Evolutionary conservation across 2,888 invertebrate species (phyloP).

Genomic region (Drosophila anomalipes): DNA sequence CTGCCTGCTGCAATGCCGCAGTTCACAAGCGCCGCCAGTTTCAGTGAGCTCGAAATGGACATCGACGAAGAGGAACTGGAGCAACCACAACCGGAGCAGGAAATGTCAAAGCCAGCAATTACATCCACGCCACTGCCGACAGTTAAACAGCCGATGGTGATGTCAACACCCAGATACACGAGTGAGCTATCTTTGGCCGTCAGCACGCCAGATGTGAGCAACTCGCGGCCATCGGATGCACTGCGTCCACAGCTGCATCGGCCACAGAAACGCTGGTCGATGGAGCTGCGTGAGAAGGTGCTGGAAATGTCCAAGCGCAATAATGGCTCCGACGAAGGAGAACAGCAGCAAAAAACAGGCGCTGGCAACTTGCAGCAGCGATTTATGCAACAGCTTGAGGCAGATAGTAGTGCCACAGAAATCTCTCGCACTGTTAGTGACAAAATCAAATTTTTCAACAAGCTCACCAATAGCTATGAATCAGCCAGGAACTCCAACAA

Average conservation of each 20-base stretch:
- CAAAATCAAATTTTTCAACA: constrained; percentile 75
- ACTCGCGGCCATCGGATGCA: constrained; percentile 13
- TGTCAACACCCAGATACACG: constrained; percentile 45
- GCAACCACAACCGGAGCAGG: neutral
- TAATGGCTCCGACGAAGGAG: constrained; percentile 48
- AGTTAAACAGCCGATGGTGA: constrained; percentile 14
- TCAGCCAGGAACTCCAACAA: constrained; percentile 13
- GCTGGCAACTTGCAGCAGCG: constrained; percentile 12
- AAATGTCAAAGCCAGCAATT: constrained; percentile 29
- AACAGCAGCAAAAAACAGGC: neutral
- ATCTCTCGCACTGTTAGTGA: constrained; percentile 60
- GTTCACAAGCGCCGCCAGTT: constrained; percentile 29
- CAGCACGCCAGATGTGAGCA: constrained; percentile 22
- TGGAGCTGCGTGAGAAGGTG: constrained; percentile 69
- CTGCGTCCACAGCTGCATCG: constrained; percentile 68
- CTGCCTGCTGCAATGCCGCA: constrained; percentile 48
- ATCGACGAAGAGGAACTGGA: constrained; percentile 60
- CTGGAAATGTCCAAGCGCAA: constrained; percentile 74
- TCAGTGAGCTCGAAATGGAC: constrained; percentile 73
- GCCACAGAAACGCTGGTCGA: constrained; percentile 71
- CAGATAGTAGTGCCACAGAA: constrained; percentile 12
- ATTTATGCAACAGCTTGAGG: constrained; percentile 21
- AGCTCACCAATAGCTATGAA: constrained; percentile 68
- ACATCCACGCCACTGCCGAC: constrained; percentile 63
- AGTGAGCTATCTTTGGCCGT: constrained; percentile 44